Percentiles rank a stretch among this genome's conserved stretches.
These are phyloP conservation scores for Silurus meridionalis DNA, from an alignment of 2,113 vertebrate species.

Conservation along the genomic window DNA sequence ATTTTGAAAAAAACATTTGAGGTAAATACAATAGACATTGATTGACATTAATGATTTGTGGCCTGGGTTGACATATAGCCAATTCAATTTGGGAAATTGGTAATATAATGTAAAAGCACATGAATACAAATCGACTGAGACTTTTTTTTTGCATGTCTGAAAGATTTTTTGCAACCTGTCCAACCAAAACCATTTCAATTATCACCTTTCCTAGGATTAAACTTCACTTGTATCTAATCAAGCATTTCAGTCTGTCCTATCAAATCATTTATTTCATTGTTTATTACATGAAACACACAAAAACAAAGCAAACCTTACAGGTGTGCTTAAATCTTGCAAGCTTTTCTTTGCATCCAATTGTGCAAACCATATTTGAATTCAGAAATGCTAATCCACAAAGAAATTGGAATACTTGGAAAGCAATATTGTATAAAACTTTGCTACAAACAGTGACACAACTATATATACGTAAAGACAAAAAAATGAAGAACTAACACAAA, in stretches of 20 bases:
- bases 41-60: neutral
- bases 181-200: neutral
- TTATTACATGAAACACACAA: neutral
- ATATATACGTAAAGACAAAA: neutral
- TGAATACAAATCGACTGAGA: neutral
- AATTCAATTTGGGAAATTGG: conserved; percentile 12
- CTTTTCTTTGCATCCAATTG: no score
- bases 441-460: neutral
- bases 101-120: neutral
- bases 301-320: no score
- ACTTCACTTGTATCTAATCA: neutral
- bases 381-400: no score
- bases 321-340: no score
- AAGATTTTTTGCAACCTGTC: neutral
- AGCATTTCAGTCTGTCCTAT: neutral
- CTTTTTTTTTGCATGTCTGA: neutral
- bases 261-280: neutral
- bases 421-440: neutral
- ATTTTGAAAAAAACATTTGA: neutral
- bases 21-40: conserved; percentile 14
- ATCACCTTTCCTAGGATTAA: neutral
- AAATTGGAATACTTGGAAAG: neutral
- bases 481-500: neutral
- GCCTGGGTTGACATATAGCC: conserved; percentile 1
- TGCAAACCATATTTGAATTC: no score